Base-by-base conservation (phyloP, 2,888 invertebrate species). In the Cerceris rybyensis region DNA sequence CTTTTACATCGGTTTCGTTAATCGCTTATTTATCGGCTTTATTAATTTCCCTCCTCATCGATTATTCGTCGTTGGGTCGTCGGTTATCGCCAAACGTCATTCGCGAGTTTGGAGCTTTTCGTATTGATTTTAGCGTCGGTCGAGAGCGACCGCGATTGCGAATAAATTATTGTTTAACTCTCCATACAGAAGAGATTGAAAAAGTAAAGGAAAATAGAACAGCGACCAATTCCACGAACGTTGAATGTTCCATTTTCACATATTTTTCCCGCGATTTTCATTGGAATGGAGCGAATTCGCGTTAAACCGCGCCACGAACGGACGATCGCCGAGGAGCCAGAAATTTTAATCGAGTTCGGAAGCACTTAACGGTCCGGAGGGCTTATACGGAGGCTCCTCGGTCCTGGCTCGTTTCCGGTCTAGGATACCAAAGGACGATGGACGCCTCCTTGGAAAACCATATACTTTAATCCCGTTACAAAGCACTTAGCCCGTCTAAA, bases 401-500 rank as follows among this genome's bases (percentile, higher is more conserved):
- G 61, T 43, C 57, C 8, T 42, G 7, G 57, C 13, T n/a, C 50
- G 17, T 71, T 65, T 57, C 58, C 58, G 52, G 42, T 28, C 68
- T 28, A 39, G 43, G 41, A 39, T 58, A 5, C 49, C 46, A 14
- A 16, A 61, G 70, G 57, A 59, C 70, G 61, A 63, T 65, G 67
- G 54, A 13, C 68, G 67, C 60, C 72, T 72, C 60, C 17, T 13
- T 54, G 41, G 16, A 67, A 60, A 49, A 65, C 55, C 79, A 70
- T 75, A 68, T 68, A 64, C 75, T 82, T 82, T 82, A 78, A 82
- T 82, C 80, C 73, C 71, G 83, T 82, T 82, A 82, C 80, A 72
- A 79, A 83, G 83, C 82, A 83, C 82, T 82, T 78, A 82, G 64
- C 75, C 58, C 61, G 65, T 61, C 61, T 75, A 67, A 79, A 69